Percentiles rank a stretch among this genome's conserved stretches.
Evolutionary conservation across 2,888 invertebrate genomes (phyloP).

Genomic region (Pseudococcus viburni): DNA sequence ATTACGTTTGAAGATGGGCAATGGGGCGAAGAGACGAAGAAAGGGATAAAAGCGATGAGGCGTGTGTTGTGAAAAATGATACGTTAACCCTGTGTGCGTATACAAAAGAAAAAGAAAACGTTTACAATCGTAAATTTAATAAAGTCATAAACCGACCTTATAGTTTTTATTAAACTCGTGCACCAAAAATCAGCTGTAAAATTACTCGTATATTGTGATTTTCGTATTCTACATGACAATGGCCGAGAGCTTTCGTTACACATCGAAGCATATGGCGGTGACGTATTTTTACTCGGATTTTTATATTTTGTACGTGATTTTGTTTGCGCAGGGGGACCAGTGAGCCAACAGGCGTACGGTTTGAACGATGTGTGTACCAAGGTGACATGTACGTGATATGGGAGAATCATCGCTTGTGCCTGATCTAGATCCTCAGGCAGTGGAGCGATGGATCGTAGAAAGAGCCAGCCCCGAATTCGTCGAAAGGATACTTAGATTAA

Average conservation of each 20-base stretch:
- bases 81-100: not conserved
- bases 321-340: not conserved
- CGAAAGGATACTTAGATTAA: conserved; percentile 71
- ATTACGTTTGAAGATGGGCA: not conserved
- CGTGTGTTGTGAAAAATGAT: conserved; percentile 43
- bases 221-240: not conserved
- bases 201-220: conserved; percentile 3
- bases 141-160: conserved; percentile 35
- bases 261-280: too few species aligned
- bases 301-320: conserved; percentile 17
- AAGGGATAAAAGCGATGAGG: not conserved
- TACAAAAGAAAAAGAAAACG: conserved; percentile 17
- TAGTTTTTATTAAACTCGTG: conserved; percentile 20
- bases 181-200: not conserved
- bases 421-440: conserved; percentile 74
- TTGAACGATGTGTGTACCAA: conserved; percentile 53
- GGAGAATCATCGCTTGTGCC: conserved; percentile 67
- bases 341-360: not conserved
- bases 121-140: conserved; percentile 54
- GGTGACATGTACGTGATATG: conserved; percentile 65
- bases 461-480: conserved; percentile 80
- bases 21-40: not conserved
- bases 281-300: not conserved
- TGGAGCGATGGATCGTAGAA: conserved; percentile 83
- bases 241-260: too few species aligned